A percentile compares a stretch with the other conserved stretches of the same genome.
Evolutionary conservation across 30 jellyfish, hydroid and myxozoan species (phyloP).

Genomic region (Sanderia malayensis): DNA sequence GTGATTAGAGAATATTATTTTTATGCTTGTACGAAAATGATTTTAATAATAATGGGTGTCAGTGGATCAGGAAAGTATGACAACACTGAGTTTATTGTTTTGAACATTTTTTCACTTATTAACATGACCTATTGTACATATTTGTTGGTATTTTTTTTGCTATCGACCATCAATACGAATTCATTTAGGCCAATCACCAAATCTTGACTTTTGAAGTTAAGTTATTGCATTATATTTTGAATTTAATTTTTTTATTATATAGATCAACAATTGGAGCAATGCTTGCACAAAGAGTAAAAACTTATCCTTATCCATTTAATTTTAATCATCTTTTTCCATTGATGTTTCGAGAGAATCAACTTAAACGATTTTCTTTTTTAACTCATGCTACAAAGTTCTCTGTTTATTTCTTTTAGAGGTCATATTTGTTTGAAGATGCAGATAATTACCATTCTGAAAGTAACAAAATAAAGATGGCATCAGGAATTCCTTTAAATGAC

Average conservation of each 20-base stretch:
- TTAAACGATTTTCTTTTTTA: no score
- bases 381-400: not conserved
- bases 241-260: not conserved
- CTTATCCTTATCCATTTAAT: no score
- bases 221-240: not conserved
- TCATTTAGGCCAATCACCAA: no score
- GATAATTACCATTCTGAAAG: conserved; percentile 49
- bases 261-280: conserved; percentile 22
- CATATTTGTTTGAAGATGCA: conserved; percentile 23
- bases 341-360: no score
- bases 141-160: no score
- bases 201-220: no score
- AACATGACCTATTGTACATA: no score
- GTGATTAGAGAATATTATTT: not conserved
- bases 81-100: not conserved
- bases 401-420: conserved; percentile 10
- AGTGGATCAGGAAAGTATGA: conserved; percentile 53
- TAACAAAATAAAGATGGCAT: conserved; percentile 40
- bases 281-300: conserved; percentile 8
- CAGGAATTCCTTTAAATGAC: conserved; percentile 33
- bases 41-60: conserved; percentile 46
- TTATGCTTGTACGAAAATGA: conserved; percentile 5
- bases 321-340: no score
- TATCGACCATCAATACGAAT: no score
- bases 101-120: no score